A percentile compares a stretch with the other conserved stretches of the same genome.
These are phyloP conservation scores for Paralichthys olivaceus DNA, from an alignment of 2,113 vertebrate genomes.

Conservation along the genomic window DNA sequence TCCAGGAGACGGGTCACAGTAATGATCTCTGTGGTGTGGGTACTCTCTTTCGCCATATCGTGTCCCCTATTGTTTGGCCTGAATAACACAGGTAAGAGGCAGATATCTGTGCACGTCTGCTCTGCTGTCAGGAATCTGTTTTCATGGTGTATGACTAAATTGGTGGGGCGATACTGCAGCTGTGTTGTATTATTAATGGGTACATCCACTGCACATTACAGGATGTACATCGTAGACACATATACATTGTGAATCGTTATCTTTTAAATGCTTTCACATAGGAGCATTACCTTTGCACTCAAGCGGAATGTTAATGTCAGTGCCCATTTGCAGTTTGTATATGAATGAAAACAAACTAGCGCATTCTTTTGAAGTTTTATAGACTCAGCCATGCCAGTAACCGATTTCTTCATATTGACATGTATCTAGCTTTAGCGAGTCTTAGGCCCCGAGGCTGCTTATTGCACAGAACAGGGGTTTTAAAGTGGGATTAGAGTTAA, in stretches of 20 bases:
- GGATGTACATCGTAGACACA: background rate
- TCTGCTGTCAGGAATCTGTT: background rate
- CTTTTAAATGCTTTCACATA: background rate
- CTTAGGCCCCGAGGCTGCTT: background rate
- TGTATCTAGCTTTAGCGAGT: background rate
- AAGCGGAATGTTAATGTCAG: background rate
- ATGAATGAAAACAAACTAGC: background rate
- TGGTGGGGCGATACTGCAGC: background rate
- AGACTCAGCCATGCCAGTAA: background rate
- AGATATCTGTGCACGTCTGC: background rate
- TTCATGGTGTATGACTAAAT: background rate
- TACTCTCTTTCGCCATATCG: slow-evolving; percentile 97
- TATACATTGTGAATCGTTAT: background rate
- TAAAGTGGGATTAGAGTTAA: slow-evolving; percentile 6
- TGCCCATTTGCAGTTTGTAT: background rate
- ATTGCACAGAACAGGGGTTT: slow-evolving; percentile 13
- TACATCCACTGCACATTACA: background rate
- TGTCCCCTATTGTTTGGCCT: slow-evolving; percentile 96
- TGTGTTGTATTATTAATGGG: slow-evolving; percentile 11
- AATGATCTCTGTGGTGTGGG: slow-evolving; percentile 98
- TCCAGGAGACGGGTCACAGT: slow-evolving; percentile 94
- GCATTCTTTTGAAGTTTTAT: background rate
- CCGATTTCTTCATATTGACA: background rate
- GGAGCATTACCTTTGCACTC: background rate
- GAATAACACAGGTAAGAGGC: slow-evolving; percentile 91